Evolutionary conservation across 2,797 vertebrate species (phyloP), one percentile per base, ranked within the genome.

Genomic region (Chiropotes sagulatus): DNA sequence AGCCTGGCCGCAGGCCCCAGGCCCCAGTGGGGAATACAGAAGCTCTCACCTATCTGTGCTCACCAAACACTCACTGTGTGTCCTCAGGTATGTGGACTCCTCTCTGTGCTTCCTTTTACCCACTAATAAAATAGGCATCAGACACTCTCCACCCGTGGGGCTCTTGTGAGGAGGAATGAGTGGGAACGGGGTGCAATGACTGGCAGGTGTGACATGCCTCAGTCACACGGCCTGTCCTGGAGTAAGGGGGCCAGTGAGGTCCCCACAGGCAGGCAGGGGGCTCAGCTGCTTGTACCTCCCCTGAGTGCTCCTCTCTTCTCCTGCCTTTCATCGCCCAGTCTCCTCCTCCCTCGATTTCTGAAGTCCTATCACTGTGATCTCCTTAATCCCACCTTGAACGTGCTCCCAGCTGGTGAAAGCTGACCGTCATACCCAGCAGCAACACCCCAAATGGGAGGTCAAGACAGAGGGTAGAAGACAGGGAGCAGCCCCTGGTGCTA

Each of bases 1-100:
- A 12, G 26, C 20, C 14, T 1, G 0, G 41, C 48, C 6, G 0
- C 13, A 58, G 46, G 76, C 54, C 57, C 58, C 10, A 2, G 41
- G 39, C 22, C 1, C 76, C 39, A 24, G 33, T 12, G 13, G 39
- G 70, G 61, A 70, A 75, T 8, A 17, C 30, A 61, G 81, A 22
- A 6, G 10, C 20, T 50, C 22, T 61, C 41, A 5, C 39, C 12
- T 20, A 1, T 22, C 11, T 1, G 11, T 7, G 88, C 9, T 76
- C 64, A 46, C 22, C 15, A 24, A 46, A 39, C 44, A 39, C 28
- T 36, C 2, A 7, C 46, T 7, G 64, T 30, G 41, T 4, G 46
- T 64, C 57, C 81, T 70, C 8, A 17, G 76, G 13, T 17, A 46
- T 1, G 1, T 1, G 2, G 44, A 17, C 39, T 90, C 39, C 14